Conservation (phyloP, 1,140 invertebrate species). For the Drosophila triauraria region DNA sequence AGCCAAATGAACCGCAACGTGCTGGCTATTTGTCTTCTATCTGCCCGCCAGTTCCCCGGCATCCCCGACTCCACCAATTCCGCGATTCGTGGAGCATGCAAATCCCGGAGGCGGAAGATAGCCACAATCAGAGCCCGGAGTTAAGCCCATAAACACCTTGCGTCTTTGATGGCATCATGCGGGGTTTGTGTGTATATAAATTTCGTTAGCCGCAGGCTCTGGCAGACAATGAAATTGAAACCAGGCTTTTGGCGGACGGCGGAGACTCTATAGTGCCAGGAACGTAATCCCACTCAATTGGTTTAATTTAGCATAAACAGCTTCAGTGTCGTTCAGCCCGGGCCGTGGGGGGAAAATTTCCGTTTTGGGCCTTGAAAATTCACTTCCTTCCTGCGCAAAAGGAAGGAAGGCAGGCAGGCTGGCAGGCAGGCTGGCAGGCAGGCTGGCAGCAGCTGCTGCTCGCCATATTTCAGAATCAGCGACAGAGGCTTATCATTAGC, state of each 20-base stretch:
- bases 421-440: conserved; percentile 10
- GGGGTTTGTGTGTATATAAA: conserved; percentile 48
- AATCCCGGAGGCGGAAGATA: conserved; percentile 42
- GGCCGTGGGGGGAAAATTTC: conserved; percentile 46
- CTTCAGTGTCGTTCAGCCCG: conserved; percentile 38
- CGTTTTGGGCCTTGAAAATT: conserved; percentile 41
- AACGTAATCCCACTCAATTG: conserved; percentile 76
- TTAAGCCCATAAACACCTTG: conserved; percentile 74
- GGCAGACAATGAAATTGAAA: conserved; percentile 71
- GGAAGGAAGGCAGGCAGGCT: conserved; percentile 7
- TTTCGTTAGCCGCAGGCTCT: conserved; percentile 58
- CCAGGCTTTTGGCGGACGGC: conserved; percentile 40
- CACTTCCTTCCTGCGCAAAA: conserved; percentile 48
- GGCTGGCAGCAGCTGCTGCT: not conserved
- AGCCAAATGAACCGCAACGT: conserved; percentile 67
- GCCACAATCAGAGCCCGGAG: conserved; percentile 31
- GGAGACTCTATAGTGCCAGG: conserved; percentile 11
- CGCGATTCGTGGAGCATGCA: conserved; percentile 62
- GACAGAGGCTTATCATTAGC: conserved; percentile 71
- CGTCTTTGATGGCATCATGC: conserved; percentile 60
- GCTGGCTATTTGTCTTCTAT: conserved; percentile 55
- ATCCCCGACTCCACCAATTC: not conserved
- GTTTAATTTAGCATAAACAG: conserved; percentile 83
- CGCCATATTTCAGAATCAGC: conserved; percentile 63
- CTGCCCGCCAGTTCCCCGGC: conserved; percentile 3